These are phyloP conservation scores for Catocala sponsa DNA, from an alignment of 2,888 invertebrate species.

Conservation along the genomic window DNA sequence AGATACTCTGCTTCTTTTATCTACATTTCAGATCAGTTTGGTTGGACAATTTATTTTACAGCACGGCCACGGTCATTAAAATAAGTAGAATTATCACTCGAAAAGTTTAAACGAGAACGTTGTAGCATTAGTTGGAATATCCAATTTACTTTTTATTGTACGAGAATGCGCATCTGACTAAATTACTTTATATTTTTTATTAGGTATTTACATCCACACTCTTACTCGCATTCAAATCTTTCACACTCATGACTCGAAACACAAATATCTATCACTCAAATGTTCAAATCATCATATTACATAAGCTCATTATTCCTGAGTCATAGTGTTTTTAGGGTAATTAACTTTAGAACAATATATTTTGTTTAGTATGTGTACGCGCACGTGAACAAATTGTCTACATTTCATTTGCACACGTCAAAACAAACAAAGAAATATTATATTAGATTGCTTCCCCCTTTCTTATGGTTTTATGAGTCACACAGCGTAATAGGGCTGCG, in stretches of 20 bases:
- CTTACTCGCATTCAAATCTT: background rate
- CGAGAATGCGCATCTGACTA: background rate
- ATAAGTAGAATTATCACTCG: slow-evolving; percentile 28
- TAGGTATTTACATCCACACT: background rate
- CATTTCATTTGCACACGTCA: no score
- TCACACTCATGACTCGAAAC: background rate
- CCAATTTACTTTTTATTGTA: slow-evolving; percentile 24
- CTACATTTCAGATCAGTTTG: slow-evolving; percentile 27
- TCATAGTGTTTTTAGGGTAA: no score
- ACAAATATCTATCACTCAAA: no score
- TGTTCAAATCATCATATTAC: no score
- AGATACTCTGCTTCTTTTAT: slow-evolving; percentile 16
- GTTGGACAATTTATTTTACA: slow-evolving; percentile 32
- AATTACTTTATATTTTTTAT: slow-evolving; percentile 1
- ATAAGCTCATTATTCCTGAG: no score
- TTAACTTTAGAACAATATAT: no score
- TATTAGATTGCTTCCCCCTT: no score
- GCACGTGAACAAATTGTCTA: no score
- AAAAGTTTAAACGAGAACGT: slow-evolving; percentile 24
- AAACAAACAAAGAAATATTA: no score
- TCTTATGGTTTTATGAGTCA: no score
- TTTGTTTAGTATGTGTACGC: no score
- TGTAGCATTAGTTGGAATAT: slow-evolving; percentile 24
- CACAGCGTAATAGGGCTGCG: no score
- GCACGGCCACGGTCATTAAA: slow-evolving; percentile 30